Base-by-base conservation (phyloP, 1,140 invertebrate genomes). In the Drosophila rufa region DNA sequence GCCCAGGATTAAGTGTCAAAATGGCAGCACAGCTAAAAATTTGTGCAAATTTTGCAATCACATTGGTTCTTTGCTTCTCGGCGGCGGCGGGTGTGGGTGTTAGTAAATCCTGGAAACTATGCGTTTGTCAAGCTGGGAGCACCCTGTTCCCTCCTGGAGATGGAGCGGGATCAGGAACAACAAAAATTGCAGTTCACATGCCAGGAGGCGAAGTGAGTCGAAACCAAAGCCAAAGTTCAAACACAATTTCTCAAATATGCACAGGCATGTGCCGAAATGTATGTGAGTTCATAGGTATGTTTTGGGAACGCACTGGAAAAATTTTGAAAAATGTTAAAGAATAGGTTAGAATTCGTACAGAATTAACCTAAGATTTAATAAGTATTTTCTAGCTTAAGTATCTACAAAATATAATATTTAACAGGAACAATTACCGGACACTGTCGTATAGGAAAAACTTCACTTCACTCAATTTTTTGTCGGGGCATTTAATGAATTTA, bases 141-240 rank as follows among this genome's bases (percentile, higher is more conserved):
- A 55, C 45, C 48, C 30, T 8, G 30, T 30, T 19, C 22, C 46
- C 25, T 14, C n/a, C 38, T 43, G 46, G 22, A 46, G n/a, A 48
- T 42, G 38, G 12, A 58, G 56, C 25, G 47, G 43, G 48, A 30
- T 19, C 19, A 22, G 25, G 25, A 8, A 9, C 27, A 75, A 46
- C 42, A 71, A 56, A 65, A 80, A 81, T 65, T 73, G 73, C 74
- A 84, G 64, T 79, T 85, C 78, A 65, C 68, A 79, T 70, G 75
- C 79, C 66, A 53, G 45, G 1, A 74, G 68, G 38, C 53, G 43
- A 71, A 80, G 53, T 56, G 69, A 75, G 80, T 78, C 77, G 68
- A 67, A 87, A 87, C 85, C 85, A 89, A 89, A 89, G 84, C 64
- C 85, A 89, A 84, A 89, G 84, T 90, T 89, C 80, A 89, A 89